phyloP scores from a whole-genome alignment of 2,797 vertebrate species.

The Myotis myotis region DNA sequence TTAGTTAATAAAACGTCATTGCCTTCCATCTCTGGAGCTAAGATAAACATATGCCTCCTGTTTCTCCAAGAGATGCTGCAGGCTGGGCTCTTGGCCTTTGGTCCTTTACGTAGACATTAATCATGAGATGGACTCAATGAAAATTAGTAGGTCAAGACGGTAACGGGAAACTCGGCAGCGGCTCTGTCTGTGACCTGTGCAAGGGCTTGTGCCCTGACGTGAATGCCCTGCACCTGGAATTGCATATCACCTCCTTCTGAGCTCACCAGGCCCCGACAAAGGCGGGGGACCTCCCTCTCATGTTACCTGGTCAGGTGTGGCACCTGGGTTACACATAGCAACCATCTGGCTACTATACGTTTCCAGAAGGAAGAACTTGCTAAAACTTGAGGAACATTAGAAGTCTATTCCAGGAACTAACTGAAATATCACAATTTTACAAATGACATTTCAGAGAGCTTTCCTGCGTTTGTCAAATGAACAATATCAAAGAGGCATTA shows the following conservation, averaged over 20 bases:
- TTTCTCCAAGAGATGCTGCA: conserved; percentile 47
- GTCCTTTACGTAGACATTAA: neutral
- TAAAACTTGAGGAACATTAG: neutral
- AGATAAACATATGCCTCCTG: neutral
- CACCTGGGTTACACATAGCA: neutral
- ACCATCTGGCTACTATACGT: neutral
- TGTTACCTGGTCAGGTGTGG: neutral
- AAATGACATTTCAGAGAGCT: conserved; percentile 7
- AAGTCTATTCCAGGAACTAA: neutral
- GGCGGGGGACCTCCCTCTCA: rapidly evolving
- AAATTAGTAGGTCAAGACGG: neutral
- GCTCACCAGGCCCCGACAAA: neutral
- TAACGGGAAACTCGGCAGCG: neutral
- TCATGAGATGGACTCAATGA: neutral
- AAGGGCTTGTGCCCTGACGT: neutral
- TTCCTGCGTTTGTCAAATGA: neutral
- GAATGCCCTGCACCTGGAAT: neutral
- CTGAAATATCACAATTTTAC: neutral
- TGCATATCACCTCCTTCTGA: neutral
- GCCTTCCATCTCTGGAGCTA: neutral
- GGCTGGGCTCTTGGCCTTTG: neutral
- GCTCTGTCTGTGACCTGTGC: neutral
- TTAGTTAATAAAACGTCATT: conserved; percentile 16
- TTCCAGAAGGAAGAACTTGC: neutral
- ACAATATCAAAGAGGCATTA: neutral